Evolutionary conservation across 2,113 vertebrate genomes (phyloP).

Genomic region (Albula glossodonta): DNA sequence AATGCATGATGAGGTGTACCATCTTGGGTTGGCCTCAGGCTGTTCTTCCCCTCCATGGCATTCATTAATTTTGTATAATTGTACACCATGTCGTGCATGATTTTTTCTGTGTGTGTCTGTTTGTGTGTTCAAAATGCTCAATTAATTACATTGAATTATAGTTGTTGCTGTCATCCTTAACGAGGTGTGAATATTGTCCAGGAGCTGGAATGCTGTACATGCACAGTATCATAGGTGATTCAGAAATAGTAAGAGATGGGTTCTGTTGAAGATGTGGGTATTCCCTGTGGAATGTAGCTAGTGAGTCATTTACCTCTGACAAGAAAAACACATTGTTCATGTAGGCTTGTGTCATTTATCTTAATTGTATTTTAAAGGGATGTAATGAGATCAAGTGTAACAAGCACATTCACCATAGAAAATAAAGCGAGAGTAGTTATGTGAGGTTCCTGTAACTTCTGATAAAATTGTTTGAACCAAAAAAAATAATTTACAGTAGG

Average conservation of each 20-base stretch:
- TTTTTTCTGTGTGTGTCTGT: background rate
- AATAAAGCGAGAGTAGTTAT: background rate
- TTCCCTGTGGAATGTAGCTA: background rate
- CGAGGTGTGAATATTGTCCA: background rate
- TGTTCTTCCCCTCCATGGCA: too few species aligned
- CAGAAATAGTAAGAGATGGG: background rate
- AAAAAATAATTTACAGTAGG: too few species aligned
- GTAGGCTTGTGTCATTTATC: background rate
- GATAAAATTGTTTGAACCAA: too few species aligned
- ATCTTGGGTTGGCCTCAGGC: too few species aligned
- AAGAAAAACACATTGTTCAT: background rate
- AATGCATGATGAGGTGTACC: too few species aligned
- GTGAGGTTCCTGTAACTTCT: too few species aligned
- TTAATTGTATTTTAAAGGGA: background rate
- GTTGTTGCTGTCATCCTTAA: background rate
- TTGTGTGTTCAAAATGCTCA: background rate
- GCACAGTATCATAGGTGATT: background rate
- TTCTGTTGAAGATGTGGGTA: background rate
- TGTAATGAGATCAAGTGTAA: background rate
- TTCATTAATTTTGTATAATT: too few species aligned
- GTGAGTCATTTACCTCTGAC: conserved; percentile 3
- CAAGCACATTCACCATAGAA: background rate
- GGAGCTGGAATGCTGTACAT: background rate
- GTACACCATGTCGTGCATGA: too few species aligned
- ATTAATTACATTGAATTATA: background rate